Evolutionary conservation across 1,140 invertebrate species (phyloP).

Genomic region (Drosophila ficusphila): DNA sequence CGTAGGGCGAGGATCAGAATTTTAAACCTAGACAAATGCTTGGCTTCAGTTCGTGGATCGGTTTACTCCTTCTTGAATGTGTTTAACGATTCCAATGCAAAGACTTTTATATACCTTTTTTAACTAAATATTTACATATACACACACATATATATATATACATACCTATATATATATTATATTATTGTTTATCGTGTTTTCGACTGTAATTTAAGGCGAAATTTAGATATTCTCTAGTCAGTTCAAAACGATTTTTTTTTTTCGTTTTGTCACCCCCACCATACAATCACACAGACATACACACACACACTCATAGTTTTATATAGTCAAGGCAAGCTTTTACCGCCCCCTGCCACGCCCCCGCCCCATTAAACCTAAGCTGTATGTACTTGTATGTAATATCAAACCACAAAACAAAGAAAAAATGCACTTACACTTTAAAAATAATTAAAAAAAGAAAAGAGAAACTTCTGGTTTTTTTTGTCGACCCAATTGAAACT

Average conservation of each 20-base stretch:
- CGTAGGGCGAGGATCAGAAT: neutral
- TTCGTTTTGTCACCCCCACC: constrained; percentile 57
- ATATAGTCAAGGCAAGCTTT: constrained; percentile 64
- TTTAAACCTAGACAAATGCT: constrained; percentile 23
- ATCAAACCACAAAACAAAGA: constrained; percentile 40
- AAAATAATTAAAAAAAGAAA: constrained; percentile 32
- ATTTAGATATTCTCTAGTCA: constrained; percentile 69
- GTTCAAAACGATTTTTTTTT: constrained; percentile 55
- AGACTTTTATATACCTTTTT: constrained; percentile 60
- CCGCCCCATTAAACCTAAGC: constrained; percentile 62
- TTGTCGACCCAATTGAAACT: constrained; percentile 24
- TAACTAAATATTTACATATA: constrained; percentile 35
- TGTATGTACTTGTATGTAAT: constrained; percentile 71
- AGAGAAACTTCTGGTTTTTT: constrained; percentile 15
- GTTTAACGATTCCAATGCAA: constrained; percentile 67
- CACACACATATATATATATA: constrained; percentile 36
- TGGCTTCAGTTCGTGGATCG: constrained; percentile 24
- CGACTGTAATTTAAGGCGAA: constrained; percentile 42
- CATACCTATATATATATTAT: constrained; percentile 32
- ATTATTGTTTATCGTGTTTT: constrained; percentile 45
- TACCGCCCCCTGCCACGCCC: constrained; percentile 61
- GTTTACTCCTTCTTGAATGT: constrained; percentile 7
- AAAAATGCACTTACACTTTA: constrained; percentile 50
- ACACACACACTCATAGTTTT: constrained; percentile 44
- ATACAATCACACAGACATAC: constrained; percentile 33